Conservation (phyloP, 1,140 invertebrate genomes). For the Sycophila sp. region DNA sequence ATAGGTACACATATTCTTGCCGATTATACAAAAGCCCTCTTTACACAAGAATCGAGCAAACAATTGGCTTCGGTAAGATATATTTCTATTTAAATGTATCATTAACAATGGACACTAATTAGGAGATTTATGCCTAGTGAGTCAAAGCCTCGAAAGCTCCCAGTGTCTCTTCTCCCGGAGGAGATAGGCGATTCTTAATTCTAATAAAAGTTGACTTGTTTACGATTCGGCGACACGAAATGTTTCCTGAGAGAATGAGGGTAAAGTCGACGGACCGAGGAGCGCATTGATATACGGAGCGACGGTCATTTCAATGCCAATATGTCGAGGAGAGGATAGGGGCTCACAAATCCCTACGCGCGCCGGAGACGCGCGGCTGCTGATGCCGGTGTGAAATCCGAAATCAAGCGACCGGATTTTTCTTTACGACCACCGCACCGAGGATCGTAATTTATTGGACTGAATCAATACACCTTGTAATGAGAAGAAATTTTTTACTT, state of each 20-base stretch:
- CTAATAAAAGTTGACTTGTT: constrained; percentile 29
- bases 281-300: constrained; percentile 15
- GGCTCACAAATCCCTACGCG: neutral
- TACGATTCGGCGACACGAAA: constrained; percentile 20
- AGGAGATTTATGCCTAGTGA: neutral
- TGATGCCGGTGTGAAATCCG: constrained; percentile 19
- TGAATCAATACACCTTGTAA: no score
- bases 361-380: neutral
- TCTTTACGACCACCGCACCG: neutral
- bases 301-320: constrained; percentile 21
- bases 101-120: neutral
- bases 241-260: constrained; percentile 9
- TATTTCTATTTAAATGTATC: constrained; percentile 2
- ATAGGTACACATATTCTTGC: no score
- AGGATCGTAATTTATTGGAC: neutral
- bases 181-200: constrained; percentile 3
- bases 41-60: no score
- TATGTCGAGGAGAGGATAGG: constrained; percentile 22
- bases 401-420: neutral
- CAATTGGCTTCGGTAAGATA: neutral
- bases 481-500: no score
- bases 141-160: neutral
- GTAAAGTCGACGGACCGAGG: neutral
- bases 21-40: no score
- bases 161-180: neutral